Evolutionary conservation across 2,888 invertebrate genomes (phyloP).

Genomic region (Perizoma flavofasciatum): DNA sequence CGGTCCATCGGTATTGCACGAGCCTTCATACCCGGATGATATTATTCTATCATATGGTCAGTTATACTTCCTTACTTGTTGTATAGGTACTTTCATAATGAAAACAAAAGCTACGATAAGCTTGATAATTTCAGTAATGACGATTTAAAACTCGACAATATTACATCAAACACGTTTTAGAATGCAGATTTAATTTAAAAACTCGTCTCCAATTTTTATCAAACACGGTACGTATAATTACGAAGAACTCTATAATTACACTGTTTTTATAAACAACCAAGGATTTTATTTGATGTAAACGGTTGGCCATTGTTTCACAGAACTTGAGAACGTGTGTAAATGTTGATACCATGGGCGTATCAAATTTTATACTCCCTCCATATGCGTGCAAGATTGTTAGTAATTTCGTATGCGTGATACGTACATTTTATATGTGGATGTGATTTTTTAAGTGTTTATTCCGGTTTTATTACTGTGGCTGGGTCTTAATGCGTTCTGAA

Average conservation of each 20-base stretch:
- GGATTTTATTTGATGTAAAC: slow-evolving; percentile 30
- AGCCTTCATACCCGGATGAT: too few relatives aligned
- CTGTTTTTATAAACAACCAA: slow-evolving; percentile 31
- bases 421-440: slow-evolving; percentile 10
- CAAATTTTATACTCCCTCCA: slow-evolving; percentile 13
- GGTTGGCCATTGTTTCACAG: slow-evolving; percentile 46
- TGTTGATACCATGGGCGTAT: slow-evolving; percentile 36
- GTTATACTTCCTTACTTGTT: too few relatives aligned
- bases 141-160: too few relatives aligned
- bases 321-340: slow-evolving; percentile 45
- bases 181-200: slow-evolving; percentile 17
- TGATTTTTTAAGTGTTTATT: slow-evolving; percentile 8
- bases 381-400: slow-evolving; percentile 1
- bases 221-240: slow-evolving; percentile 8
- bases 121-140: too few relatives aligned
- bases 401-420: slow-evolving; percentile 18
- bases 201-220: slow-evolving; percentile 8
- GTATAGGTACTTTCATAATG: too few relatives aligned
- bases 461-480: slow-evolving; percentile 6
- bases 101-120: too few relatives aligned
- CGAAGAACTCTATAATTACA: slow-evolving; percentile 23
- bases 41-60: too few relatives aligned
- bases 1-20: too few relatives aligned
- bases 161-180: neutral
- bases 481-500: neutral